A percentile compares a stretch with the other conserved stretches of the same genome.
Evolutionary conservation across 2,888 invertebrate species (phyloP).

Genomic region (Dione vanillae): DNA sequence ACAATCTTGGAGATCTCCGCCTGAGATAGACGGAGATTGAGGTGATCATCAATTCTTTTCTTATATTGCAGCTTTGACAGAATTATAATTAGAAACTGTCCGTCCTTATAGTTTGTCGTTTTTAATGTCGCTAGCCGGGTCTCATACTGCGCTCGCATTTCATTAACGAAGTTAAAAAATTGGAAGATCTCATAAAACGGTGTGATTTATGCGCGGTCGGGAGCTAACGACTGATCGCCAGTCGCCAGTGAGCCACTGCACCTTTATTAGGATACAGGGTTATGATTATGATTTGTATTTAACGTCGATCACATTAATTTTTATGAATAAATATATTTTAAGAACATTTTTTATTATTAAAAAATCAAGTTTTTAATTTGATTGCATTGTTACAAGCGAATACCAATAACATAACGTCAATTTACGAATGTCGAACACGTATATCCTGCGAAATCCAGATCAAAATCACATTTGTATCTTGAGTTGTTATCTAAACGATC

Average conservation of each 20-base stretch:
- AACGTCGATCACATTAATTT: slow-evolving; percentile 34
- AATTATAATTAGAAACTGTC: slow-evolving; percentile 84
- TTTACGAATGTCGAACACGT: slow-evolving; percentile 28
- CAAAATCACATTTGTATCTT: slow-evolving; percentile 47
- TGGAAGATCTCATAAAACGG: slow-evolving; percentile 80
- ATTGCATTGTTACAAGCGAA: slow-evolving; percentile 6
- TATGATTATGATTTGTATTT: slow-evolving; percentile 45
- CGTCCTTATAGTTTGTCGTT: slow-evolving; percentile 80
- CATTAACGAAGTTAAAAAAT: slow-evolving; percentile 81
- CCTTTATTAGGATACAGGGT: slow-evolving; percentile 31
- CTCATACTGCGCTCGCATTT: slow-evolving; percentile 84
- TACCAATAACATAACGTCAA: background rate
- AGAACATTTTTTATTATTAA: background rate
- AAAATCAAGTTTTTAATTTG: background rate
- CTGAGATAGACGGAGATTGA: slow-evolving; percentile 74
- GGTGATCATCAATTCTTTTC: slow-evolving; percentile 80
- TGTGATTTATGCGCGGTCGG: slow-evolving; percentile 81
- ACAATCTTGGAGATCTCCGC: slow-evolving; percentile 72
- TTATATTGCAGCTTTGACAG: slow-evolving; percentile 81
- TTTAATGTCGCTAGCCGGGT: slow-evolving; percentile 82
- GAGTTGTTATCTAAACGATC: slow-evolving; percentile 66
- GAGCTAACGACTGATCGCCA: slow-evolving; percentile 79
- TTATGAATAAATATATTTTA: slow-evolving; percentile 24
- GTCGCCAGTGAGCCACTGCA: slow-evolving; percentile 56
- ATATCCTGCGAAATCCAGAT: slow-evolving; percentile 44